Evolutionary conservation across 2,113 vertebrate genomes (phyloP), one percentile per base, ranked within the genome.

Genomic region (Syrmaticus mikado): DNA sequence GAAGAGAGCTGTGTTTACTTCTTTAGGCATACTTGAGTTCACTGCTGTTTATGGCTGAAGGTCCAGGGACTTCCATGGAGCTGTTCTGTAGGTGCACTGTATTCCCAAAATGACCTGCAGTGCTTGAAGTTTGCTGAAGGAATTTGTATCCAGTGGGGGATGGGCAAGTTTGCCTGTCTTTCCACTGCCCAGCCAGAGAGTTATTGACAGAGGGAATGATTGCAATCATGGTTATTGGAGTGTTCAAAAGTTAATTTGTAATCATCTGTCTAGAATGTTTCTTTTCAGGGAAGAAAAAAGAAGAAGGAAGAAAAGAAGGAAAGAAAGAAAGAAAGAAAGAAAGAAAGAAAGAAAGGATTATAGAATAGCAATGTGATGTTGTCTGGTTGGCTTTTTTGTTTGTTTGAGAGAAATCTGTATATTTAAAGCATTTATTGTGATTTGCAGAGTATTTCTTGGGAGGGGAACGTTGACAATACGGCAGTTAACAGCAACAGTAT

Each of bases 181-280:
- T 43, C 46, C 65, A 11, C 38, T 55, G 34, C 40, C 40, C 30
- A 68, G 30, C 10, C 43, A 75, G 65, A 67, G 52, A 58, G 25
- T 77, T 87, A 45, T 15, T 83, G 66, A 65, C 57, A 81, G 27
- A 50, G 13, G 55, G 19, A 88, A 75, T 48, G 75, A 84, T 40
- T 74, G n/a, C 27, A 82, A 65, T 81, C n/a, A 27, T 43, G 32
- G 38, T 81, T 93, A 83, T 38, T 86, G 61, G 36, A 84, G 38
- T 92, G 73, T 71, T 93, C 40, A 78, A 45, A 86, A 64, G 70
- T 81, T 90, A 89, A 83, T 89, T 92, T 75, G 27, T 72, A 77
- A 90, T 36, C 76, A 53, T 58, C 41, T 93, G 19, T 74, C 61
- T 86, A 88, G 73, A 93, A 60, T 84, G 24, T 89, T 94, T 85